Evolutionary conservation across 2,797 vertebrate genomes (phyloP).

Genomic region (Typhlichthys eigenmanni): DNA sequence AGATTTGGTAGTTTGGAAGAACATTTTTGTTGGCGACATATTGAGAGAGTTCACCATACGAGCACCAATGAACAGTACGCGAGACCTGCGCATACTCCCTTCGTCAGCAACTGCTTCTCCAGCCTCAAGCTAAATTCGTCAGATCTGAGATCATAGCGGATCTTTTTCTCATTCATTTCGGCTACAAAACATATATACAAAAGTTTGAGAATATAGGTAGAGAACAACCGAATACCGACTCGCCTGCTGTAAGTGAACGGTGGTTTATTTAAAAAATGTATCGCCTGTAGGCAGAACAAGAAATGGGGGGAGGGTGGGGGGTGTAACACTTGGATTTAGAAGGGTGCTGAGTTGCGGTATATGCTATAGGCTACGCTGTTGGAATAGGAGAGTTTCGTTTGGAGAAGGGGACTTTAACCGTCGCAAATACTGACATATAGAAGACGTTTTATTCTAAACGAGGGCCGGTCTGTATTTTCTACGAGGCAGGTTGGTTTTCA

Average conservation of each 20-base stretch:
- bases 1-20: conserved; percentile 66
- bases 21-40: conserved; percentile 71
- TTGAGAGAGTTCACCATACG: conserved; percentile 62
- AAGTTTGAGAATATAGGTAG: conserved; percentile 71
- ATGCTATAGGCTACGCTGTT: conserved; percentile 26
- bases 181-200: conserved; percentile 64
- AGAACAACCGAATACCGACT: conserved; percentile 53
- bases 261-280: conserved; percentile 37
- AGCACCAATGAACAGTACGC: conserved; percentile 80
- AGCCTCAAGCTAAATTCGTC: conserved; percentile 79
- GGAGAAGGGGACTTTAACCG: conserved; percentile 41
- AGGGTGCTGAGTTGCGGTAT: conserved; percentile 42
- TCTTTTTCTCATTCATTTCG: conserved; percentile 67
- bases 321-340: conserved; percentile 48
- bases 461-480: conserved; percentile 19
- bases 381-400: conserved; percentile 55
- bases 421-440: conserved; percentile 43
- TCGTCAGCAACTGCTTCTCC: conserved; percentile 78
- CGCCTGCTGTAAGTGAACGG: conserved; percentile 69
- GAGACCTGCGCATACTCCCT: conserved; percentile 81
- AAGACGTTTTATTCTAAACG: conserved; percentile 19
- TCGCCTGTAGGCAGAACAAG: conserved; percentile 44
- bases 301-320: conserved; percentile 23
- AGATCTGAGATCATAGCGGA: conserved; percentile 79
- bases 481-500: conserved; percentile 42